These are phyloP conservation scores for Andricus grossulariae DNA, from an alignment of 1,140 invertebrate genomes.

Conservation along the genomic window DNA sequence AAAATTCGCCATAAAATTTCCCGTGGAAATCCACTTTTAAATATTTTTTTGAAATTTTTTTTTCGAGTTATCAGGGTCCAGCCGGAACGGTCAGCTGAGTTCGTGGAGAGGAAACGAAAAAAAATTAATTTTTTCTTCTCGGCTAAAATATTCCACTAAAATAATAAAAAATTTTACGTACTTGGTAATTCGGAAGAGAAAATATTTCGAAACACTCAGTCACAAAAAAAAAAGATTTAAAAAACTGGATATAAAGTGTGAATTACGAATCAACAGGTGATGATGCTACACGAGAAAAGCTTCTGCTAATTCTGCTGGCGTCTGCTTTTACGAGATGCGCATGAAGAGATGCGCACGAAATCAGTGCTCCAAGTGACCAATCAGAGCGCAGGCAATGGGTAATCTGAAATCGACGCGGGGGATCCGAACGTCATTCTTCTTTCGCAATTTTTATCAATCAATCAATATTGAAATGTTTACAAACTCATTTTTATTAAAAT, in stretches of 20 bases:
- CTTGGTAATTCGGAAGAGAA: no score
- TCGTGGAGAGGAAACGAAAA: background rate
- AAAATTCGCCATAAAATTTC: background rate
- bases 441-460: slow-evolving; percentile 11
- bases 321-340: background rate
- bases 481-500: background rate
- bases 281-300: background rate
- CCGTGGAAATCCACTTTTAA: no score
- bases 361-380: background rate
- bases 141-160: background rate
- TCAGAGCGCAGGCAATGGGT: background rate
- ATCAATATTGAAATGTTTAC: background rate
- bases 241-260: no score
- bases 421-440: background rate
- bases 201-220: no score
- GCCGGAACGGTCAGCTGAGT: no score
- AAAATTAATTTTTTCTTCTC: background rate
- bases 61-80: no score
- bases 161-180: background rate
- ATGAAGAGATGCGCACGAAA: background rate
- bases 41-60: no score
- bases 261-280: background rate
- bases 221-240: no score
- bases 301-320: slow-evolving; percentile 9
- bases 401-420: background rate